Percentiles rank a stretch among this genome's conserved stretches.
phyloP scores from a whole-genome alignment of 2,113 vertebrate species.

The Cygnus atratus region DNA sequence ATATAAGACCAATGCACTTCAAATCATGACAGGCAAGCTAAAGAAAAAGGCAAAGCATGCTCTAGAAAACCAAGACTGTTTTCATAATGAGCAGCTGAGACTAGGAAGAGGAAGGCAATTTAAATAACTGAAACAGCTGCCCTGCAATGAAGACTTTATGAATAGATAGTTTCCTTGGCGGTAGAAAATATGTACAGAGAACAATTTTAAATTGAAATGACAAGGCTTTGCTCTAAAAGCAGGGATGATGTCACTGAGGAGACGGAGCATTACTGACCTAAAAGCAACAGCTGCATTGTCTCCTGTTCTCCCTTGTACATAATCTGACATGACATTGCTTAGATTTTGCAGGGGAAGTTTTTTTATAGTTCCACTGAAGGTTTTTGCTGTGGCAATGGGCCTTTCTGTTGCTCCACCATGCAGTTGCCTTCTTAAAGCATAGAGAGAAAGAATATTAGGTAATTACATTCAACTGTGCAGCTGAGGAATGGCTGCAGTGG shows the following conservation, averaged over 20 bases:
- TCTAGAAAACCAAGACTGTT: neutral
- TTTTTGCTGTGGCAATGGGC: neutral
- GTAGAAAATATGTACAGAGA: neutral
- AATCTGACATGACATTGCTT: neutral
- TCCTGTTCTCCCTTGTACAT: neutral
- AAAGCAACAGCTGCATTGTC: slow-evolving; percentile 18
- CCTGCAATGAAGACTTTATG: neutral
- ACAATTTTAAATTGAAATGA: neutral
- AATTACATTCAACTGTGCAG: neutral
- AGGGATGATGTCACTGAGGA: neutral
- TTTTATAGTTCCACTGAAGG: neutral
- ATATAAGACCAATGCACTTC: neutral
- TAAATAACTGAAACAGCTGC: slow-evolving; percentile 39
- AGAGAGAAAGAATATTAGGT: neutral
- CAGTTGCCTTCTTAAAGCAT: neutral
- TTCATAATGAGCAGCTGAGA: slow-evolving; percentile 12
- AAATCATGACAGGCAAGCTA: neutral
- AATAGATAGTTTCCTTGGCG: neutral
- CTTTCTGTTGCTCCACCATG: neutral
- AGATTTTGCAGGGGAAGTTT: neutral
- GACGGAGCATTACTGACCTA: neutral
- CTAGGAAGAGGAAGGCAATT: neutral
- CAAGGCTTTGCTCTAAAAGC: neutral
- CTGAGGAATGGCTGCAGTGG: neutral
- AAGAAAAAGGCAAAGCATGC: neutral